Percentiles rank a stretch among this genome's conserved stretches.
Conservation (phyloP, 2,113 vertebrate species). For the Dolichotis patagonum region DNA sequence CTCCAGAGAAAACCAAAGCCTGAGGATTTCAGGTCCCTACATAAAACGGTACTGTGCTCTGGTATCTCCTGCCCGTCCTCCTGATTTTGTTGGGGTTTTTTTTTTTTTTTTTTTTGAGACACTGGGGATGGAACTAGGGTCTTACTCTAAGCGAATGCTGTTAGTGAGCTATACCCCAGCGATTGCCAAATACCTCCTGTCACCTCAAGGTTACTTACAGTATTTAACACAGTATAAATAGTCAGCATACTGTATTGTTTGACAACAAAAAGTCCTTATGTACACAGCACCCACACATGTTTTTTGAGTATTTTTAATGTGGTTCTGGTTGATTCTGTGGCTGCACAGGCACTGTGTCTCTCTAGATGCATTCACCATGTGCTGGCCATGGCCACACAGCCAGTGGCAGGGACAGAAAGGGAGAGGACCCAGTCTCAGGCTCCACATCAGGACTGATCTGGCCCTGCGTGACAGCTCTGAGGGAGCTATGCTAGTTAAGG, state of each 20-base stretch:
- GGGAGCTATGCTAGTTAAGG: too few species aligned
- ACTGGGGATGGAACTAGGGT: not conserved
- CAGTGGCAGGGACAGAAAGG: too few species aligned
- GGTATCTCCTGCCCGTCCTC: not conserved
- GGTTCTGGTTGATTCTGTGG: too few species aligned
- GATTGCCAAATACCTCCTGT: not conserved
- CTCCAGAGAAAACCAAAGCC: not conserved
- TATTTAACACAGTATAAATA: too few species aligned
- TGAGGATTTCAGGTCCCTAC: not conserved
- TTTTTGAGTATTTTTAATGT: not conserved
- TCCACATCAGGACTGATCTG: too few species aligned
- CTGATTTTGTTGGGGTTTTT: not conserved
- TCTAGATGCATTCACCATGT: rapidly evolving
- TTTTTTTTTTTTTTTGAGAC: not conserved
- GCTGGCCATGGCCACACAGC: not conserved
- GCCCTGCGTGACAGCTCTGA: not conserved
- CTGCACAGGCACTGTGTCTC: rapidly evolving
- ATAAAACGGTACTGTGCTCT: not conserved
- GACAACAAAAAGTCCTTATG: not conserved
- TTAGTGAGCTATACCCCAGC: not conserved
- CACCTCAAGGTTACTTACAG: not conserved
- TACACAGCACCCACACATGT: not conserved
- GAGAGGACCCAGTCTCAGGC: not conserved
- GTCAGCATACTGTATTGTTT: not conserved
- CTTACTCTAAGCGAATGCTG: not conserved